phyloP scores from a whole-genome alignment of 2,113 vertebrate genomes.

The Heptranchias perlo region DNA sequence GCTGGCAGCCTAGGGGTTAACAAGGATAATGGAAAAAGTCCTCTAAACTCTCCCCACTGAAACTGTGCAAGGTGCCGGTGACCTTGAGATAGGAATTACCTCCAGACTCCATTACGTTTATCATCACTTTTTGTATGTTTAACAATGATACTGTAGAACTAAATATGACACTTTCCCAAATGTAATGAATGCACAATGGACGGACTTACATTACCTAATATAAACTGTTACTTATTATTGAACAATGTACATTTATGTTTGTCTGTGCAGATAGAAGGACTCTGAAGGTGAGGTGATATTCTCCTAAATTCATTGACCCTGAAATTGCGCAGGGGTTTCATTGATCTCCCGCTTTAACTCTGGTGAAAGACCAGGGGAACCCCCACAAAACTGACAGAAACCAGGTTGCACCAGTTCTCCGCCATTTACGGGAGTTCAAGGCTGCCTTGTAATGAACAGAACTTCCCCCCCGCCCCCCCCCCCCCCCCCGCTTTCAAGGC shows the following conservation, averaged over 20 bases:
- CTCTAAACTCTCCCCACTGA: neutral
- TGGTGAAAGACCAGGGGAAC: neutral
- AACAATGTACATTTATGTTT: neutral
- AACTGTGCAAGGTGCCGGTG: neutral
- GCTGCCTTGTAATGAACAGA: neutral
- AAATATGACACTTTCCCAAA: neutral
- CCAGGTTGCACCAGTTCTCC: too few species aligned
- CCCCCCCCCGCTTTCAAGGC: neutral
- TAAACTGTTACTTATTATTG: neutral
- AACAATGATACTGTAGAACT: neutral
- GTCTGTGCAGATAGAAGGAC: neutral
- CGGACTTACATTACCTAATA: neutral
- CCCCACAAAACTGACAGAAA: neutral
- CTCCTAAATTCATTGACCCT: neutral
- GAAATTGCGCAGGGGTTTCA: neutral
- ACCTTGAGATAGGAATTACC: conserved; percentile 1
- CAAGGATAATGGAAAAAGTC: neutral
- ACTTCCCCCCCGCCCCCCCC: too few species aligned
- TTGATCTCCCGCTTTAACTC: neutral
- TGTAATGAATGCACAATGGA: neutral
- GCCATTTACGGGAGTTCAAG: neutral
- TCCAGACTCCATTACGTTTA: neutral
- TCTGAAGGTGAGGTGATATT: neutral
- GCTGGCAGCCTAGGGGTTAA: neutral
- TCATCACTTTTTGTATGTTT: neutral